A percentile compares a stretch with the other conserved stretches of the same genome.
Conservation (phyloP, 2,113 vertebrate genomes). For the Parus major region DNA sequence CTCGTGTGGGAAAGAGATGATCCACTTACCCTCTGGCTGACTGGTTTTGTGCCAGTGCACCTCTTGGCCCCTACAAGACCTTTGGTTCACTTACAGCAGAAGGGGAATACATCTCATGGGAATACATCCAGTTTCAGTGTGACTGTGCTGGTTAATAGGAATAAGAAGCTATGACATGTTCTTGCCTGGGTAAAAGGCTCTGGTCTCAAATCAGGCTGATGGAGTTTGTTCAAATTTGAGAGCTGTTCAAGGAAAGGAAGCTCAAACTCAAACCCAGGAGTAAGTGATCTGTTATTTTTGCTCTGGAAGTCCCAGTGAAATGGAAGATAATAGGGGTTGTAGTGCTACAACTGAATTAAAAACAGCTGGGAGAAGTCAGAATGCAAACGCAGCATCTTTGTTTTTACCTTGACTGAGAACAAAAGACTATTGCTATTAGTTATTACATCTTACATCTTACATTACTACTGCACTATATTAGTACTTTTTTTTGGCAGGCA, state of each 20-base stretch:
- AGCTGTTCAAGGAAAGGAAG: neutral
- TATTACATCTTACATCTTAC: neutral
- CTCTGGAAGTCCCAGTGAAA: neutral
- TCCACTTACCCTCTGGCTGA: neutral
- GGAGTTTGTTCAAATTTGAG: neutral
- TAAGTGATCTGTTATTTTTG: neutral
- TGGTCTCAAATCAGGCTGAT: neutral
- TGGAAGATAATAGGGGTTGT: neutral
- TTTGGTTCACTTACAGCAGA: neutral
- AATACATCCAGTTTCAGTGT: neutral
- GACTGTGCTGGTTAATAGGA: neutral
- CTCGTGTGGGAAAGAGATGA: neutral
- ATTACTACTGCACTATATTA: neutral
- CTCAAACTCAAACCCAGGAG: neutral
- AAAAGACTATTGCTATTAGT: neutral
- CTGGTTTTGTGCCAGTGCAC: neutral
- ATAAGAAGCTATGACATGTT: neutral
- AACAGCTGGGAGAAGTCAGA: neutral
- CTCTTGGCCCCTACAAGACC: neutral
- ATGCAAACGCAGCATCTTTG: fast-evolving
- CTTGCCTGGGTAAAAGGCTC: neutral
- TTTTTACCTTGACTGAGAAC: neutral
- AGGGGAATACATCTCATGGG: neutral
- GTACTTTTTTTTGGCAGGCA: neutral
- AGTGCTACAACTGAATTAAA: neutral